A percentile compares a stretch with the other conserved stretches of the same genome.
Evolutionary conservation across 2,797 vertebrate genomes (phyloP).

Genomic region (Coilia nasus): DNA sequence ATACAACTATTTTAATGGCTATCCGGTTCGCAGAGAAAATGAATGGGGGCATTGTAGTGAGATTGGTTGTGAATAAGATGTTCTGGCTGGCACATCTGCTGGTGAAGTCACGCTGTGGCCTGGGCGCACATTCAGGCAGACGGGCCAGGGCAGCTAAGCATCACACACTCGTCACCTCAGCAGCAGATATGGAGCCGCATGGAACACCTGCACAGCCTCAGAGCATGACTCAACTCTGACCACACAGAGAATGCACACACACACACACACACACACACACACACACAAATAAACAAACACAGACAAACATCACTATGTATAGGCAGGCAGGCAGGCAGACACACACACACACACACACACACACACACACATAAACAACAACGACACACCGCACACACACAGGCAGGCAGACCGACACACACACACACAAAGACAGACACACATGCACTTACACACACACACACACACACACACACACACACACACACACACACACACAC

Average conservation of each 20-base stretch:
- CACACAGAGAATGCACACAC: background rate
- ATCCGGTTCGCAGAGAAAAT: no score
- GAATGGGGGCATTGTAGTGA: no score
- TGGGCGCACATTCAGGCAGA: no score
- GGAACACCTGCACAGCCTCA: no score
- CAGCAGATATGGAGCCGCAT: no score
- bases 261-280: background rate
- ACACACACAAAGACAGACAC: conserved; percentile 28
- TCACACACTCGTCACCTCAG: no score
- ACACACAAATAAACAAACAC: background rate
- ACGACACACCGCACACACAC: background rate
- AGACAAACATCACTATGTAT: no score
- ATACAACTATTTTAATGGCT: no score
- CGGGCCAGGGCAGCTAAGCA: no score
- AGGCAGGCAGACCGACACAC: background rate
- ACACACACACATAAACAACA: background rate
- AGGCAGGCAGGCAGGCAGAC: background rate
- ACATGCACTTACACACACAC: background rate
- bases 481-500: background rate
- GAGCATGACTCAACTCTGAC: conserved; percentile 33
- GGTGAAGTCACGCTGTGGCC: no score
- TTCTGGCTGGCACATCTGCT: no score
- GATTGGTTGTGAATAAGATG: no score
- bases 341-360: background rate
- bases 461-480: background rate